Evolutionary conservation across 2,888 invertebrate genomes (phyloP).

Genomic region (Epistrophe eligans): DNA sequence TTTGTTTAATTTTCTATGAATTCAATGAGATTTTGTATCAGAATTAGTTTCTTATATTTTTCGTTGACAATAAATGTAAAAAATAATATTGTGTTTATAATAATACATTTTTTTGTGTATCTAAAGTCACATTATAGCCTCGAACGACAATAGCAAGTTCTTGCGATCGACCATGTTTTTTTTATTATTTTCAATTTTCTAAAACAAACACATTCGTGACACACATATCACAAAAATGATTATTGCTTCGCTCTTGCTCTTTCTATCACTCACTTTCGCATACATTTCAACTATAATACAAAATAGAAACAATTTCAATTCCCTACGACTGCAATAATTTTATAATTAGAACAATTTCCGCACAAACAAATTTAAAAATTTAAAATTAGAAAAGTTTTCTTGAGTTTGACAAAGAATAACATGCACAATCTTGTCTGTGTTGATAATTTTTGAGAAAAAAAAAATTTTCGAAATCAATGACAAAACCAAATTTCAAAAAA

Average conservation of each 20-base stretch:
- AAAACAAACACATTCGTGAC: neutral
- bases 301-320: neutral
- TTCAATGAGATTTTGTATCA: too few relatives aligned
- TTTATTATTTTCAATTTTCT: neutral
- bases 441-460: neutral
- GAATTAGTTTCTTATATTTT: too few relatives aligned
- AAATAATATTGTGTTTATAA: too few relatives aligned
- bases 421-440: neutral
- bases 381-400: conserved; percentile 63
- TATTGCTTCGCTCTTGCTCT: neutral
- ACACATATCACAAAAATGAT: neutral
- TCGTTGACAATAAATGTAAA: too few relatives aligned
- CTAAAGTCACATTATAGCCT: too few relatives aligned
- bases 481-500: neutral
- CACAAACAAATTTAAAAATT: conserved; percentile 3
- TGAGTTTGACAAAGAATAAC: conserved; percentile 49
- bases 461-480: conserved; percentile 6
- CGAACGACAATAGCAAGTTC: too few relatives aligned
- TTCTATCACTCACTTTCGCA: too few relatives aligned
- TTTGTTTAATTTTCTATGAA: too few relatives aligned
- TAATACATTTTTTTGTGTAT: too few relatives aligned
- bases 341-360: conserved; percentile 17
- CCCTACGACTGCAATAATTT: conserved; percentile 29
- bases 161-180: neutral
- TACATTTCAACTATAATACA: neutral